Evolutionary conservation across 2,113 vertebrate species (phyloP), one percentile per base, ranked within the genome.

Genomic region (Saccopteryx bilineata): DNA sequence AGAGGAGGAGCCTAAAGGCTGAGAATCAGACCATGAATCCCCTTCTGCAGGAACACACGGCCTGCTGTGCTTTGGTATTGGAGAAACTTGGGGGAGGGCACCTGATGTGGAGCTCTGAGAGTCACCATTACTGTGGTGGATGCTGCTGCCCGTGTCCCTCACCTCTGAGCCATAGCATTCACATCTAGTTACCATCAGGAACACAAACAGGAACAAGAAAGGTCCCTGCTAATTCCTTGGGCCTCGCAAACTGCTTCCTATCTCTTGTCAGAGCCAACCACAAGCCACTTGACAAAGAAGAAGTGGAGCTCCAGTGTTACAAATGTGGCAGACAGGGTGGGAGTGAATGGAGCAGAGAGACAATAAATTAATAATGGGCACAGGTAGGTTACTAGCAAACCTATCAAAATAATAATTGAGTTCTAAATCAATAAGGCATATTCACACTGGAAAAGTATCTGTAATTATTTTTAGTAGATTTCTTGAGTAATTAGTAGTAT

Each of bases 401-500:
- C 24, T 54, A 15, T 21, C 28, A 28, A 39, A 39, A 39, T 2
- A 33, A 7, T 80, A 65, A 76, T 48, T 63, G 24, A 92, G 11
- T 60, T 84, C 14, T 26, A 87, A 86, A 76, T 54, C 21, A 78
- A 5, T 48, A 87, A 71, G 61, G 17, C n/a, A 93, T 24, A 76
- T 31, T 84, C 56, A 61, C 8, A 24, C 18, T 75, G 12, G 61
- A n/a, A 85, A 58, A 17, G 91, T 48, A 60, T 28, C 5, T 31
- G 76, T 48, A 46, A 14, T 83, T 50, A 60, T 12, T 83, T 54
- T 90, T 58, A 66, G 1, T 68, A 58, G 56, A 31, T 56, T 79
- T 84, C n/a, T 88, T 93, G 50, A 94, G 46, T 96, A 65, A 69
- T 63, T 17, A 63, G 1, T 91, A 50, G 39, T 68, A 60, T 95